These are phyloP conservation scores for Saturnia japonica DNA, from an alignment of 2,888 invertebrate genomes.

Conservation along the genomic window DNA sequence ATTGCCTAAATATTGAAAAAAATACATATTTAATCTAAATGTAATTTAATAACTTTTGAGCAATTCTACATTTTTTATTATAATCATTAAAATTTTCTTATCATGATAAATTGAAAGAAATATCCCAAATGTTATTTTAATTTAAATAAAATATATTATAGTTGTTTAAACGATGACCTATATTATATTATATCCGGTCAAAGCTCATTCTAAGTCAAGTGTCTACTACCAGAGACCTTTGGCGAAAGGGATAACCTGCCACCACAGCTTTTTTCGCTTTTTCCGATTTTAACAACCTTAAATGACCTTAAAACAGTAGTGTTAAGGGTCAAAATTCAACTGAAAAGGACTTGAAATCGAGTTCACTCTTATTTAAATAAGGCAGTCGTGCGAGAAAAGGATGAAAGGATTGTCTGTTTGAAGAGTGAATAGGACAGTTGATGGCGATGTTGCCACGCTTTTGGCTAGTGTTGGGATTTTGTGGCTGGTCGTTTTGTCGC, in stretches of 20 bases:
- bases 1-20: no score
- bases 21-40: no score
- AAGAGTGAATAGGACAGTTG: slow-evolving; percentile 55
- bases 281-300: slow-evolving; percentile 33
- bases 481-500: slow-evolving; percentile 38
- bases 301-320: slow-evolving; percentile 43
- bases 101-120: no score
- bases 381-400: slow-evolving; percentile 72
- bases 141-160: not conserved
- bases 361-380: slow-evolving; percentile 79
- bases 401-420: slow-evolving; percentile 40
- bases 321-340: slow-evolving; percentile 50
- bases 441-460: slow-evolving; percentile 70
- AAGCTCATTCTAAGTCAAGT: slow-evolving; percentile 64
- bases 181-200: slow-evolving; percentile 69
- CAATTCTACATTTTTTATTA: no score
- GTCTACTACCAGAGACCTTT: slow-evolving; percentile 60
- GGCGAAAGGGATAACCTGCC: slow-evolving; percentile 63
- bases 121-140: not conserved
- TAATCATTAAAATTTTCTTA: no score
- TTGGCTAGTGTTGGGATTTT: slow-evolving; percentile 55
- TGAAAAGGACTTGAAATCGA: slow-evolving; percentile 46
- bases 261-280: slow-evolving; percentile 62
- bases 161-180: slow-evolving; percentile 36
- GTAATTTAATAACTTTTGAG: no score